These are phyloP conservation scores for Theretra japonica DNA, from an alignment of 2,888 invertebrate genomes.

Conservation along the genomic window DNA sequence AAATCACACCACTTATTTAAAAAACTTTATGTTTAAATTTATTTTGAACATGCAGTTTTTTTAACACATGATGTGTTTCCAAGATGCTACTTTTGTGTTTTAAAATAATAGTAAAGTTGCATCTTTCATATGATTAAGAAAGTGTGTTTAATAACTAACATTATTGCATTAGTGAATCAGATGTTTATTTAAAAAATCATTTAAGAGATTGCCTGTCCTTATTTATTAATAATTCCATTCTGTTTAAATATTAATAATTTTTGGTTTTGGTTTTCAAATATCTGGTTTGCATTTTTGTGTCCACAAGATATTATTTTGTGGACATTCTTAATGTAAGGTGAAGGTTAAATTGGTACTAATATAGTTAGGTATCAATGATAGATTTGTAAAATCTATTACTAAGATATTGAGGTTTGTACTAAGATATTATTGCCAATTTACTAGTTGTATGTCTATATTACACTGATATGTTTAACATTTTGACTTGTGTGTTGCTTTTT, in stretches of 20 bases:
- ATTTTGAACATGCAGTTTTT: constrained; percentile 7
- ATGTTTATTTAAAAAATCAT: not conserved
- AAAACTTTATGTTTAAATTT: constrained; percentile 12
- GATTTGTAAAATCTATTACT: constrained; percentile 9
- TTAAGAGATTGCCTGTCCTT: not conserved
- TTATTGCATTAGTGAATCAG: constrained; percentile 3
- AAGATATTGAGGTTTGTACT: constrained; percentile 34
- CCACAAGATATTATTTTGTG: constrained; percentile 54
- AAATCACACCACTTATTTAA: constrained; percentile 12
- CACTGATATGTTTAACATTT: constrained; percentile 62
- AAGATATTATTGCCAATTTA: constrained; percentile 50
- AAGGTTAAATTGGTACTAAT: constrained; percentile 62
- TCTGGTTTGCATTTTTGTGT: constrained; percentile 45
- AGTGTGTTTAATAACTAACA: constrained; percentile 30
- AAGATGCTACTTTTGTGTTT: constrained; percentile 31
- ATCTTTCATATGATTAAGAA: constrained; percentile 14
- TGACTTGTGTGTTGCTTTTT: constrained; percentile 49
- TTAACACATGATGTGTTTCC: constrained; percentile 8
- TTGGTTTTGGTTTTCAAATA: not conserved
- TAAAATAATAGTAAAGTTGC: constrained; percentile 14
- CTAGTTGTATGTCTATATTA: constrained; percentile 65
- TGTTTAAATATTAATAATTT: not conserved
- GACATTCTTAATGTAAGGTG: constrained; percentile 65
- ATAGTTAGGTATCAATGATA: constrained; percentile 26
- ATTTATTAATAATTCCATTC: not conserved